phyloP scores from a whole-genome alignment of 2,113 vertebrate species.

The Anguilla rostrata region DNA sequence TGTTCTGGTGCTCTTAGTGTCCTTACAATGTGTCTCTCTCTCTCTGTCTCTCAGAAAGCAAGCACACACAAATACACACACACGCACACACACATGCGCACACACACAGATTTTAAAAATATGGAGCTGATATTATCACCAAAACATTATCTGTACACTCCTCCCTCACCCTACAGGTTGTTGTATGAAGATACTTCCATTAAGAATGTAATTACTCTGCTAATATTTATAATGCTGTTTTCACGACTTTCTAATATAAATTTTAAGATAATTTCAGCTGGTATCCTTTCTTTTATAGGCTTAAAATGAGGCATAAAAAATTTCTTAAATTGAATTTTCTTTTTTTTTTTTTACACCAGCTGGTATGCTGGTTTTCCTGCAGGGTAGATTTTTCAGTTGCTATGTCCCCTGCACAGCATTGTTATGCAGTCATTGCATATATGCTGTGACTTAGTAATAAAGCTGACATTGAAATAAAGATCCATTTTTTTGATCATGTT shows the following conservation, averaged over 20 bases:
- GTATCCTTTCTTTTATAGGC: neutral
- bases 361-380: neutral
- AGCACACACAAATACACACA: neutral
- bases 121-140: neutral
- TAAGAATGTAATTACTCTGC: neutral
- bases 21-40: conserved; percentile 58
- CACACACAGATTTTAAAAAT: neutral
- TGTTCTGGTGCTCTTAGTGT: conserved; percentile 49
- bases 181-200: neutral
- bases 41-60: neutral
- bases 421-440: no score
- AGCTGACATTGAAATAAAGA: neutral
- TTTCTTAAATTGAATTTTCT: no score
- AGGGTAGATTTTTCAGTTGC: no score
- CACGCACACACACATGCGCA: conserved; percentile 5
- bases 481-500: neutral
- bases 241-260: no score
- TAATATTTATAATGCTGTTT: neutral
- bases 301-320: neutral
- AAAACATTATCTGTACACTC: neutral
- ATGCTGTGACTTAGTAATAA: neutral
- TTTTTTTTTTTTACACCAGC: neutral
- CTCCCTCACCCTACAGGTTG: no score
- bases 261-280: no score
- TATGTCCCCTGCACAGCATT: no score